Base-by-base conservation (phyloP, 2,113 vertebrate species). In the Rhegmatorhina hoffmannsi region DNA sequence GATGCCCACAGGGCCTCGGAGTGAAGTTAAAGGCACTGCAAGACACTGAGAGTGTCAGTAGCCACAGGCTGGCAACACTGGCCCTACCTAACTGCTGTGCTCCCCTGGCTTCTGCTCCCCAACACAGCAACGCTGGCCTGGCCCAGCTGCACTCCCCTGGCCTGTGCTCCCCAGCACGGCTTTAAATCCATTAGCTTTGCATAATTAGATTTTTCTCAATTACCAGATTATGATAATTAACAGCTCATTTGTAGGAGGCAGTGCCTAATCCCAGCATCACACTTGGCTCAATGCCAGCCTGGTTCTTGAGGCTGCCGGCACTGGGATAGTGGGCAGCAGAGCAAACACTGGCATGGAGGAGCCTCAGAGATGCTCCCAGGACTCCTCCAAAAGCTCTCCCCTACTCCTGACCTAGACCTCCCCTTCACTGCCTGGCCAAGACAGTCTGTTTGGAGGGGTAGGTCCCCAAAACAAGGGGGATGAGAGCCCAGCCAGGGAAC, bases 201-300 rank as follows among this genome's bases (percentile, higher is more conserved):
- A 97, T 98, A 98, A 98, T 98, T 98, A 98, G 98, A 98, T 98
- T 98, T 98, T 97, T 98, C 98, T 98, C 98, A 98, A 98, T 98
- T 98, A 98, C 98, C 97, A 98, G 98, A 98, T 98, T 98, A 98
- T 97, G 97, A 98, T 98, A 98, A 98, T 98, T 98, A 98, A 98
- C 97, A 97, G 97, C 98, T 98, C 97, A 97, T 98, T 98, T 98
- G 97, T 56, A 96, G 97, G 95, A 98, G 94, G 93, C 92, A 95
- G 93, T 93, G 73, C 94, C 95, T 97, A 97, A 97, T 97, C 97
- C 96, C 68, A 1, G 96, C 95, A 96, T 96, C 84, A 14, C 0
- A 4, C 85, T 80, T 97, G 97, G 96, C 96, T 77, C 2, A 0
- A 13, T 3, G 84, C 97, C 97, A 97, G 85, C 83, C 73, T 67